Conservation (phyloP, 2,888 invertebrate species). For the Bursaphelenchus okinawaensis region DNA sequence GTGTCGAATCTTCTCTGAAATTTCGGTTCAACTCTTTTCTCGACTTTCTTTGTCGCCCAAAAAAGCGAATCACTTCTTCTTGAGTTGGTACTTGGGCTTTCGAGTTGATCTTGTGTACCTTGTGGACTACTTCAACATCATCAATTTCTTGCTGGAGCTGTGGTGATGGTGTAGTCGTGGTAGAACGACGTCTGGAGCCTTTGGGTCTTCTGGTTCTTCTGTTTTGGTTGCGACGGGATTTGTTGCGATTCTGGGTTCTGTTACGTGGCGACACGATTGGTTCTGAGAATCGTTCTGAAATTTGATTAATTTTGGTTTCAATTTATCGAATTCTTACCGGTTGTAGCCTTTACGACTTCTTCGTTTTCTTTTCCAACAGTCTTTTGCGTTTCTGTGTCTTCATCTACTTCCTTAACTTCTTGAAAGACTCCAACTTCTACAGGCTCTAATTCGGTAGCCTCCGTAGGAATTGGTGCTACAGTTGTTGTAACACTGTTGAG, state of each 20-base stretch:
- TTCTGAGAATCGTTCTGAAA: too few species aligned
- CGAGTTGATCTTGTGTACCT: neutral
- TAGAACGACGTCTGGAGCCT: neutral
- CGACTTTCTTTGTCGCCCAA: neutral
- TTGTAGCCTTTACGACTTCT: too few species aligned
- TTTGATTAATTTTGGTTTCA: too few species aligned
- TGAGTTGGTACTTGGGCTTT: neutral
- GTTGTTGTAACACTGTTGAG: neutral
- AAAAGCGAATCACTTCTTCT: neutral
- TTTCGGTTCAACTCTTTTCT: neutral
- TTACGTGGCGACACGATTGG: too few species aligned
- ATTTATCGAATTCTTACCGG: too few species aligned
- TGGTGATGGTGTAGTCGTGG: neutral
- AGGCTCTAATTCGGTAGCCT: neutral
- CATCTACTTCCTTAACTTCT: too few species aligned
- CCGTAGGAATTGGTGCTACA: neutral
- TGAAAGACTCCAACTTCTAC: neutral
- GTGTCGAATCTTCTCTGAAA: neutral
- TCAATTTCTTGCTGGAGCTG: neutral
- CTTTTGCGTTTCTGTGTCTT: too few species aligned
- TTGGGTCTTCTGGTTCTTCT: neutral
- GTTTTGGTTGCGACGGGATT: neutral
- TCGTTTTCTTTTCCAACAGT: too few species aligned
- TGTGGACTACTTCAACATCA: neutral
- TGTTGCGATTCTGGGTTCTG: too few species aligned